Base-by-base conservation (phyloP, 1,140 invertebrate genomes). In the Apis laboriosa region DNA sequence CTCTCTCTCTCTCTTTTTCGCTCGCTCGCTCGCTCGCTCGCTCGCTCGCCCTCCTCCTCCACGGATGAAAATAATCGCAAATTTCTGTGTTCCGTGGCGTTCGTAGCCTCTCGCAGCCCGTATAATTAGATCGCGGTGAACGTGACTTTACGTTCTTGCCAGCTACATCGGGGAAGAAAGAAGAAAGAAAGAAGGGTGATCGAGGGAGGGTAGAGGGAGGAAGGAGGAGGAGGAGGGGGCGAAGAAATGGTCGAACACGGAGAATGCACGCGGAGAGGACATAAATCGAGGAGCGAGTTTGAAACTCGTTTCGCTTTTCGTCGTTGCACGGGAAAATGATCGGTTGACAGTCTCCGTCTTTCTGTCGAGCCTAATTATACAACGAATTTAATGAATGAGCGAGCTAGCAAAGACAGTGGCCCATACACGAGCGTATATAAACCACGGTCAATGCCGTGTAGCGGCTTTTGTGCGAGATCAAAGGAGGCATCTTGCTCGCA, bases 351-450 rank as follows among this genome's bases (percentile, higher is more conserved):
- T 70, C 55, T 17, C 75, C 21, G 19, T 66, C 71, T 74, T 77
- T 85, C 86, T 77, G 56, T 75, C 88, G 88, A 85, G 91, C 92
- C 93, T 94, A 94, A 94, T 94, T 94, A 94, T 93, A 94, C 92
- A 93, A 94, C 92, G 92, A 93, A 94, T 94, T 93, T 94, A 93
- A 94, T 93, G 92, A 93, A 94, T 94, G 93, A 94, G 90, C 91
- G 93, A 93, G 92, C 91, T 93, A 92, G 90, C 91, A 90, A 92
- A 93, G 85, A 94, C 93, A 94, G 92, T 93, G 92, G 88, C 87
- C 88, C 92, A 93, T 91, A 93, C 90, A 92, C 86, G 86, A 85
- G 88, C 92, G 88, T 90, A 92, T 93, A 93, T 93, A 94, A 93
- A 92, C 92, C 93, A 93, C 92, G 93, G 93, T 94, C 93, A 94